A percentile compares a stretch with the other conserved stretches of the same genome.
These are phyloP conservation scores for Syrmaticus mikado DNA, from an alignment of 2,113 vertebrate species.

Conservation along the genomic window DNA sequence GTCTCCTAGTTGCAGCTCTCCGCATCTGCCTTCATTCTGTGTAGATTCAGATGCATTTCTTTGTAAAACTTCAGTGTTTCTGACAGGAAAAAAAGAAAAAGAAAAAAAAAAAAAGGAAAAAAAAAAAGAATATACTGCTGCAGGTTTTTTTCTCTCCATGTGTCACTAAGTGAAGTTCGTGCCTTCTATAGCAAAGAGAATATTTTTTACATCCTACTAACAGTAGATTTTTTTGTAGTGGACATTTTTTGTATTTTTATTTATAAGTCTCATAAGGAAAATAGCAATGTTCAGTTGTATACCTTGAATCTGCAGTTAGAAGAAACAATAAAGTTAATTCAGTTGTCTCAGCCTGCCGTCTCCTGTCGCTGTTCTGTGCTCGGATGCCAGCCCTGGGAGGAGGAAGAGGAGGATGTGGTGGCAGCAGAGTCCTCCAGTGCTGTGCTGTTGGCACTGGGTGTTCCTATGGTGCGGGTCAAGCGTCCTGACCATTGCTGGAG, in stretches of 20 bases:
- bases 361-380: neutral
- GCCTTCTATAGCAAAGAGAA: slow-evolving; percentile 98
- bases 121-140: slow-evolving; percentile 90
- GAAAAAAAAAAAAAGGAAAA: neutral
- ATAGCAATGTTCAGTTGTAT: slow-evolving; percentile 98
- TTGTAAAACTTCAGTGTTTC: slow-evolving; percentile 97
- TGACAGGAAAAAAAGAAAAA: slow-evolving; percentile 88
- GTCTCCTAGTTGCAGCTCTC: slow-evolving; percentile 77
- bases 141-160: slow-evolving; percentile 99
- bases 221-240: slow-evolving; percentile 99
- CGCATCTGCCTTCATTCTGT: slow-evolving; percentile 84
- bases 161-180: slow-evolving; percentile 99
- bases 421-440: too few species aligned
- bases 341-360: slow-evolving; percentile 75
- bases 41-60: slow-evolving; percentile 94
- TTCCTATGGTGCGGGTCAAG: neutral
- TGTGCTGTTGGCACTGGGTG: neutral
- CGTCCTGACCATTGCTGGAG: neutral
- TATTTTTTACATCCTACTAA: slow-evolving; percentile 99
- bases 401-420: neutral
- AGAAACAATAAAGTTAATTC: slow-evolving; percentile 90
- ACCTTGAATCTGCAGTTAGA: slow-evolving; percentile 98
- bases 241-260: slow-evolving; percentile 98
- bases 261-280: slow-evolving; percentile 98
- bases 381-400: neutral